Base-by-base conservation (phyloP, 2,888 invertebrate genomes). In the Eupelmus urozonus region DNA sequence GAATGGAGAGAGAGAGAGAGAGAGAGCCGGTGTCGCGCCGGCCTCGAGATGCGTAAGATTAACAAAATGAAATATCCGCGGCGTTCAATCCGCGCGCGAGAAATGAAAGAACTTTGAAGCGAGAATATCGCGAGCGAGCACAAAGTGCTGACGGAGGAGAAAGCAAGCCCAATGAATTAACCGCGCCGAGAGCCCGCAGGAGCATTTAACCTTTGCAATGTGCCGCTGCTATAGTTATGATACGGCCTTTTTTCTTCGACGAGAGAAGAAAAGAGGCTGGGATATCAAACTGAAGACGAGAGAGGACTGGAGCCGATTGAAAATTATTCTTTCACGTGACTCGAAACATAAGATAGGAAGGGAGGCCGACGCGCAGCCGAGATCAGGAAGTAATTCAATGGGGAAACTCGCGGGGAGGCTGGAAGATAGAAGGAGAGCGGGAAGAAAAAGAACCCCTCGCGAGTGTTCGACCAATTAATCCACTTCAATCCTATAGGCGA, bases 381-480 rank as follows among this genome's bases (percentile, higher is more conserved):
- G 86, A 87, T 87, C 88, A 85, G 85, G 85, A 80, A 77, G 73
- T 67, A 80, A 80, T 78, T 78, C 78, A 75, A 67, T 71, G 75
- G 78, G 80, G 80, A 69, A 65, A 45, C 16, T 65, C 66, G 73
- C 63, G 69, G 51, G 49, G 69, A 62, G 55, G 55, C 51, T 18
- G 67, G 83, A 81, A 77, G 82, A 81, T 71, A 81, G 82, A 81
- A 80, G 75, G 80, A 67, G 81, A 81, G 60, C 63, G 40, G 76
- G 45, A 76, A 72, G 66, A 49, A 73, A 49, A 65, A 73, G 82
- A 85, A 87, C 84, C 85, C n/a, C 87, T 84, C 85, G 86, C 84
- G 88, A 87, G 86, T 86, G 85, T 88, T 87, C 86, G 86, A 86
- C 88, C 88, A 87, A 87, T 87, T 88, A 87, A 87, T 87, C 88